Base-by-base conservation (phyloP, 2,113 vertebrate species). In the Chloroceryle aenea region DNA sequence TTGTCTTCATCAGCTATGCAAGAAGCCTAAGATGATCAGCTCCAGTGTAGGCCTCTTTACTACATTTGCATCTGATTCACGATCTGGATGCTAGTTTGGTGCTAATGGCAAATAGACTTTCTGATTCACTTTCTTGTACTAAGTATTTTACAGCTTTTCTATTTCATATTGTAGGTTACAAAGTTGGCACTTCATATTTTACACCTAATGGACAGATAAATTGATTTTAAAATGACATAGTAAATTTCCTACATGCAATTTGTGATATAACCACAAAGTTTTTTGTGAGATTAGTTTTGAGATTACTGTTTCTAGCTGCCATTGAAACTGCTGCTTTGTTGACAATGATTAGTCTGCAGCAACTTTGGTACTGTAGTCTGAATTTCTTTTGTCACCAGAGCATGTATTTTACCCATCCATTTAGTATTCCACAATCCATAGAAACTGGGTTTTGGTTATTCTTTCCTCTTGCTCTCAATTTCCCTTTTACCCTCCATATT, bases 381-480 rank as follows among this genome's bases (percentile, higher is more conserved):
- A 10, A 40, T 68, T 77, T 85, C 16, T 77, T 64, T 30, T 68
- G 38, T 68, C n/a, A 58, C 7, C 62, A 52, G 3, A 36, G 4
- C 14, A 52, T 9, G 10, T 3, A 68, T 67, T 95, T 85, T 81
- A 48, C 22, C 23, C 11, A 48, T 23, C 3, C 13, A 48, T 9
- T 9, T 43, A 81, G 5, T 34, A 59, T 64, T 81, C 22, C 17
- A 42, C 8, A 26, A 43, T 32, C 5, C 12, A 38, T 14, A 1
- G 0, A 93, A 76, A 56, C 2, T 22, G 19, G 0, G 0, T 56
- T 73, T 82, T 43, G 10, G 10, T 29, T 48, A 48, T 53, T 89
- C 7, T 64, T 64, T 89, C 53, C 12, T 73, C 26, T 48, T 72
- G 14, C 8, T 73, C 16, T 63, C 9, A 20, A 21, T 80, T 84